Evolutionary conservation across 2,113 vertebrate species (phyloP).

Genomic region (Urocitellus parryii): DNA sequence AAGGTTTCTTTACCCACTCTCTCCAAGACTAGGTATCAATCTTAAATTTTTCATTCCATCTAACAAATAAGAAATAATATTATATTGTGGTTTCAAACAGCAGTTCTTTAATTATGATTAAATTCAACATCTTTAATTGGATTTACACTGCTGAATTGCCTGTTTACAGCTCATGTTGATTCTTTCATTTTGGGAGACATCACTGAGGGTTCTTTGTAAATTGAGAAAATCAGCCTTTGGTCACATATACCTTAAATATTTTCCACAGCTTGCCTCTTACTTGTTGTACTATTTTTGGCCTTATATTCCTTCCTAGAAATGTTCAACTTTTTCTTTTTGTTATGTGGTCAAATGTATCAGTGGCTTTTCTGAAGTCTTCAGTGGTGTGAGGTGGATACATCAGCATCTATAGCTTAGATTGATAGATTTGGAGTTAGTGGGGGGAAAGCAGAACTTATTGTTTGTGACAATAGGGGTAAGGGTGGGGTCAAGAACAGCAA

Average conservation of each 20-base stretch:
- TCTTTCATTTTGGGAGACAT: background rate
- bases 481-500: background rate
- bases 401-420: background rate
- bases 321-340: background rate
- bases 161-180: background rate
- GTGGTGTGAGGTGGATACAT: background rate
- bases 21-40: background rate
- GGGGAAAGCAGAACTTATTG: background rate
- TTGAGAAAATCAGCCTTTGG: conserved; percentile 15
- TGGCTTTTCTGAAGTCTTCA: background rate
- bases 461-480: background rate
- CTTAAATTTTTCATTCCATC: background rate
- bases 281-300: background rate
- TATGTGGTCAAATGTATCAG: background rate
- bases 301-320: background rate
- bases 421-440: background rate
- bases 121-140: background rate
- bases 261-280: background rate
- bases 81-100: background rate
- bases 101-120: conserved; percentile 14
- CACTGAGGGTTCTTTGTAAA: conserved; percentile 8
- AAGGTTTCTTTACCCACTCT: background rate
- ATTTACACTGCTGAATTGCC: background rate
- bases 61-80: conserved; percentile 32
- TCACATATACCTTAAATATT: background rate